phyloP scores from a whole-genome alignment of 2,113 vertebrate genomes.

The Hemiscyllium ocellatum region DNA sequence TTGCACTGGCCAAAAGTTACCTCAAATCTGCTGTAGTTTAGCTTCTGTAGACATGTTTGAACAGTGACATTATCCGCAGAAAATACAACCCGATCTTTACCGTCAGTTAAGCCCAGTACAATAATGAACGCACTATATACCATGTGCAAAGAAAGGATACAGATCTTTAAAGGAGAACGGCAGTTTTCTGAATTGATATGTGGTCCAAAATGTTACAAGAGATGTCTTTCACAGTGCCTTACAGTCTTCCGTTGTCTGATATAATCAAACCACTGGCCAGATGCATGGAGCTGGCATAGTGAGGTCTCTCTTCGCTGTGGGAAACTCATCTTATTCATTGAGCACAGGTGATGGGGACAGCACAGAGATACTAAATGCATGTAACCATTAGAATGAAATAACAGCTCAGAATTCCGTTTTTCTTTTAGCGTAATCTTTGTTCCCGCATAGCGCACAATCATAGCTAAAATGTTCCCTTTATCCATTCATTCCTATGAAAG shows the following conservation, averaged over 20 bases:
- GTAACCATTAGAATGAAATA: neutral
- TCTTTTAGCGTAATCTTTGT: neutral
- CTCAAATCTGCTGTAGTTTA: neutral
- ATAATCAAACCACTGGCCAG: neutral
- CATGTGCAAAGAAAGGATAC: neutral
- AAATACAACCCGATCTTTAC: neutral
- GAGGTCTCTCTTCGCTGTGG: neutral
- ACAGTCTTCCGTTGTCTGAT: neutral
- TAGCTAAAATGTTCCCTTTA: neutral
- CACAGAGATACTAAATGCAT: neutral
- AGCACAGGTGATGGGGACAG: constrained; percentile 12
- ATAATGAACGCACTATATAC: neutral
- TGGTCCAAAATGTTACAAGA: constrained; percentile 9
- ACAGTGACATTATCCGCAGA: neutral
- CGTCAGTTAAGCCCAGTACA: neutral
- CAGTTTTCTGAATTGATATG: constrained; percentile 17
- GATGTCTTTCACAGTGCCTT: neutral
- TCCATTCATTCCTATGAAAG: constrained; percentile 19
- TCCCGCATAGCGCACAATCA: neutral
- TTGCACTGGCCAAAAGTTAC: neutral
- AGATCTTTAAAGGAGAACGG: neutral
- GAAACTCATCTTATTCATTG: neutral
- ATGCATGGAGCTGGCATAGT: constrained; percentile 1
- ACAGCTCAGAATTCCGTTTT: neutral
- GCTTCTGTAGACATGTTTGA: neutral